phyloP scores from a whole-genome alignment of 2,113 vertebrate species.

The Sylvietta virens region DNA sequence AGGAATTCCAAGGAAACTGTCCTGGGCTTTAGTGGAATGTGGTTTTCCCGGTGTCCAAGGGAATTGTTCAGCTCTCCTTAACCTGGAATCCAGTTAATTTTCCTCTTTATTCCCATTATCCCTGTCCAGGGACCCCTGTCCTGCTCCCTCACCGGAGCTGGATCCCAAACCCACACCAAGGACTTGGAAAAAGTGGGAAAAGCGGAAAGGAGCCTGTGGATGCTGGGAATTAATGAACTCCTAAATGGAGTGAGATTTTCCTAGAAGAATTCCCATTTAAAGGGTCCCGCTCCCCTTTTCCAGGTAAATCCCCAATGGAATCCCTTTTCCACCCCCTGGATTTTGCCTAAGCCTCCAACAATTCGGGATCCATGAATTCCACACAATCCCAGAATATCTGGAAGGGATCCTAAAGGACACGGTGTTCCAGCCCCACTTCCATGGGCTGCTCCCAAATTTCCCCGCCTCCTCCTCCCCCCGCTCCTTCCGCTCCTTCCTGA shows the following conservation, averaged over 20 bases:
- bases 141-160: fast-evolving
- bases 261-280: neutral
- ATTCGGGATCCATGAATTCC: neutral
- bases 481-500: too few species aligned
- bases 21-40: fast-evolving
- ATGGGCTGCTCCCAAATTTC: neutral
- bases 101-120: neutral
- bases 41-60: neutral
- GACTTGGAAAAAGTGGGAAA: neutral
- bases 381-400: neutral
- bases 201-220: neutral
- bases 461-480: too few species aligned
- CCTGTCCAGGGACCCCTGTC: neutral
- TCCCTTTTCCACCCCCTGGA: neutral
- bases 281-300: neutral
- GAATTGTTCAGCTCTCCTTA: neutral
- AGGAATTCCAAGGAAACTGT: neutral
- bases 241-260: neutral
- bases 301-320: neutral
- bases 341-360: neutral
- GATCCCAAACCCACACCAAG: neutral
- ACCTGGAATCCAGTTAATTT: neutral
- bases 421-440: neutral
- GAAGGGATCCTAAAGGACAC: neutral
- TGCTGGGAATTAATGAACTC: neutral